Conservation (phyloP, 2,797 vertebrate species). For the Rhinophrynus dorsalis region DNA sequence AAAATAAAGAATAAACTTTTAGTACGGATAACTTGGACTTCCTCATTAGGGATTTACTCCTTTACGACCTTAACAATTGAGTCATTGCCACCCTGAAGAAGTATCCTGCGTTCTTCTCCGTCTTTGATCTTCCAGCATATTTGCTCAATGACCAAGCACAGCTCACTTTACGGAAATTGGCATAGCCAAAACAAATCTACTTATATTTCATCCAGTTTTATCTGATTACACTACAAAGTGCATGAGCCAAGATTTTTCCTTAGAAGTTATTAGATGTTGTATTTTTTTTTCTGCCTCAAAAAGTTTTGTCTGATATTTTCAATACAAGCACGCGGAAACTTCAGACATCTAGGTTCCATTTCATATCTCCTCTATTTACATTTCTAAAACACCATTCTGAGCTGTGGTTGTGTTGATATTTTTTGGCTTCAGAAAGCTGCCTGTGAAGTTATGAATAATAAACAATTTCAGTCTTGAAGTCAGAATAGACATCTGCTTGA, state of each 20-base stretch:
- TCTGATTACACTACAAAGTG: neutral
- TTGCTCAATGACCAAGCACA: neutral
- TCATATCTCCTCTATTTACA: neutral
- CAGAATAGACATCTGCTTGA: slow-evolving; percentile 20
- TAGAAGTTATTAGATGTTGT: neutral
- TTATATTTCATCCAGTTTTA: neutral
- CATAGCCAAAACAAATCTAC: slow-evolving; percentile 22
- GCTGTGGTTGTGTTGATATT: neutral
- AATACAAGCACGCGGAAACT: neutral
- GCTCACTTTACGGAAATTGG: slow-evolving; percentile 11
- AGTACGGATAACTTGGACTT: no score
- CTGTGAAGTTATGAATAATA: slow-evolving; percentile 17
- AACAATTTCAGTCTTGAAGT: slow-evolving; percentile 11
- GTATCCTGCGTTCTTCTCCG: no score
- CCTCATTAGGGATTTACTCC: no score
- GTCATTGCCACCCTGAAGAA: no score
- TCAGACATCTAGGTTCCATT: neutral
- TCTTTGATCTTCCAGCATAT: no score
- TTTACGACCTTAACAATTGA: no score
- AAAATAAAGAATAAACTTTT: no score
- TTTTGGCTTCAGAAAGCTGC: slow-evolving; percentile 2
- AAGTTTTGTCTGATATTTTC: neutral
- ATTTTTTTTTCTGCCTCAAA: neutral
- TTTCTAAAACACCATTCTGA: neutral
- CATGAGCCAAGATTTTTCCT: neutral